Conservation (phyloP, 2,797 vertebrate species). For the Pampus argenteus region DNA sequence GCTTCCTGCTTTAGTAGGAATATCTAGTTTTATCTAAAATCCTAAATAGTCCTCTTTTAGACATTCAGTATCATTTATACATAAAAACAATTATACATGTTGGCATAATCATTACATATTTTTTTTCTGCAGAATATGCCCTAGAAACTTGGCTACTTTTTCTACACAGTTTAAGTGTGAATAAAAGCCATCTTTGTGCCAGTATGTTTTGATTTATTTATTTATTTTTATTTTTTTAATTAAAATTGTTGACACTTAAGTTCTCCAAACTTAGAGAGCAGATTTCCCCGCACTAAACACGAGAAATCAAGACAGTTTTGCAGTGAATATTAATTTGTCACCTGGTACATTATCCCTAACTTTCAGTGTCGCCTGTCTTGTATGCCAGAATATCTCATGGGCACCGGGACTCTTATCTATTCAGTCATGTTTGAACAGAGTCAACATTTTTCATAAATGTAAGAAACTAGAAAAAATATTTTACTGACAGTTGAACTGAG, state of each 20-base stretch:
- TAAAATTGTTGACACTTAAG: too few species aligned
- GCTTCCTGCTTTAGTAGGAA: constrained; percentile 29
- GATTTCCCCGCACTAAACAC: background rate
- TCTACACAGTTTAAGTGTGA: background rate
- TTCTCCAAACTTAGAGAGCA: constrained; percentile 5
- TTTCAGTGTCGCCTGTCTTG: constrained; percentile 7
- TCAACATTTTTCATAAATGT: constrained; percentile 7
- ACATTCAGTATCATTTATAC: background rate
- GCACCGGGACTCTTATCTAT: background rate
- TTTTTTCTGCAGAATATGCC: background rate
- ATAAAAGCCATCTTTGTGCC: background rate
- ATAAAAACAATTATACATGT: background rate
- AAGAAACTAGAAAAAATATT: constrained; percentile 23
- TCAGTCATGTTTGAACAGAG: constrained; percentile 23
- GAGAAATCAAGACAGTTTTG: constrained; percentile 19
- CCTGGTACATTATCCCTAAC: background rate
- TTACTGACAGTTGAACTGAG: constrained; percentile 20
- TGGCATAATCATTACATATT: constrained; percentile 5
- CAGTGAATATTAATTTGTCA: constrained; percentile 2
- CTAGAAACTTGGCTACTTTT: background rate
- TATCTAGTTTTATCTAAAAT: constrained; percentile 44
- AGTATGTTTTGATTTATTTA: too few species aligned
- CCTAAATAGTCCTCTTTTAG: constrained; percentile 34
- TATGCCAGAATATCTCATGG: constrained; percentile 4
- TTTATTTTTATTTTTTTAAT: too few species aligned